Conservation (phyloP, 2,888 invertebrate genomes). For the Amphipoea lucens region DNA sequence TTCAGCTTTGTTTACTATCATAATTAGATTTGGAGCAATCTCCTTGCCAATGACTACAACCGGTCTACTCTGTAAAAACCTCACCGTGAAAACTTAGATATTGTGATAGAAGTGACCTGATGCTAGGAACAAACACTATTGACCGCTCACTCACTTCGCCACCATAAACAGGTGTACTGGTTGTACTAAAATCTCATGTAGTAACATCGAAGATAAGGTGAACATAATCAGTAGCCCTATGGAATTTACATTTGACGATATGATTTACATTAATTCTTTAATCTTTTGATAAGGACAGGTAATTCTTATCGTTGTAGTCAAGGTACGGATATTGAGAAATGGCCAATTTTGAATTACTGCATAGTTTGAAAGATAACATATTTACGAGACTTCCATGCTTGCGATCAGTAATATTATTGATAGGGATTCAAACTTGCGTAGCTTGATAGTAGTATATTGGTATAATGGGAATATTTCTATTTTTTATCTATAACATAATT, state of each 20-base stretch:
- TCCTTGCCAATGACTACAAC: background rate
- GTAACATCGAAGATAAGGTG: slow-evolving; percentile 10
- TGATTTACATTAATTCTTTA: slow-evolving; percentile 64
- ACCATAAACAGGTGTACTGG: background rate
- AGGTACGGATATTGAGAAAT: slow-evolving; percentile 54
- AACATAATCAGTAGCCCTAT: slow-evolving; percentile 2
- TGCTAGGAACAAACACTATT: no score
- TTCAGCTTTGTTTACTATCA: background rate
- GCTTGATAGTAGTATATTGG: background rate
- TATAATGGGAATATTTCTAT: no score
- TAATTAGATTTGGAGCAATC: background rate
- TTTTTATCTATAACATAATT: no score
- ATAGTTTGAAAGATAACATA: slow-evolving; percentile 26
- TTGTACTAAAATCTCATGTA: slow-evolving; percentile 6
- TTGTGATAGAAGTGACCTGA: no score
- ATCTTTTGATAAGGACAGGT: slow-evolving; percentile 73
- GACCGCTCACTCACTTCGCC: background rate
- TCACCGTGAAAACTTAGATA: no score
- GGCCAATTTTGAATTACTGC: slow-evolving; percentile 34
- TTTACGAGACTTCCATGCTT: slow-evolving; percentile 17
- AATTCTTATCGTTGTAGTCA: slow-evolving; percentile 66
- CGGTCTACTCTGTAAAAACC: no score
- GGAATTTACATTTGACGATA: slow-evolving; percentile 28
- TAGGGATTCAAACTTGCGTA: slow-evolving; percentile 15
- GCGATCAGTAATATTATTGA: slow-evolving; percentile 3